Conservation (phyloP, 2,113 vertebrate genomes). For the Eretmochelys imbricata region DNA sequence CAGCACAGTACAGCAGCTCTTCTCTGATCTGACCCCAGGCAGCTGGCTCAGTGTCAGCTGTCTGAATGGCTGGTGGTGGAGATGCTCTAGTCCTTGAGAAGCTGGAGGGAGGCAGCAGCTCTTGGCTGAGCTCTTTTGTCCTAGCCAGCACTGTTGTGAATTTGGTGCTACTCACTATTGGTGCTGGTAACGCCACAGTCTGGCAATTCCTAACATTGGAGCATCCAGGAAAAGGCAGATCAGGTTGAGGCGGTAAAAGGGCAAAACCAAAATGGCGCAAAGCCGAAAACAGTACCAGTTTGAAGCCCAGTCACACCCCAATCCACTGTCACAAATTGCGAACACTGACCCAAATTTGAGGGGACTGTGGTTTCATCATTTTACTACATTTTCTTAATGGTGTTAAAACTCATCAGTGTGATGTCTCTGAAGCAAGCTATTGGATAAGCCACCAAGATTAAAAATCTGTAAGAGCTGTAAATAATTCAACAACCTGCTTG, state of each 20-base stretch:
- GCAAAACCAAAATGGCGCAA: neutral
- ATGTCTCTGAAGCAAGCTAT: neutral
- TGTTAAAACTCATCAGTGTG: accelerated
- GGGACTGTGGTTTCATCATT: neutral
- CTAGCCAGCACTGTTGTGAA: neutral
- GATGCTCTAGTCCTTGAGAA: neutral
- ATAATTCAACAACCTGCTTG: neutral
- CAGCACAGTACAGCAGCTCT: neutral
- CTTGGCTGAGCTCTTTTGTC: neutral
- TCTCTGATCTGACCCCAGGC: neutral
- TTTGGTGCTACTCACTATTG: neutral
- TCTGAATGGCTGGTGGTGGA: neutral
- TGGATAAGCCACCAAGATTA: neutral
- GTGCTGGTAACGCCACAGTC: neutral
- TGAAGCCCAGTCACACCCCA: neutral
- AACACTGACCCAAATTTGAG: neutral
- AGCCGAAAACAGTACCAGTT: neutral
- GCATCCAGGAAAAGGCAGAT: neutral
- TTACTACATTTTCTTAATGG: neutral
- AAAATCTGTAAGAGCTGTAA: neutral
- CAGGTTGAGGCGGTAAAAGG: neutral
- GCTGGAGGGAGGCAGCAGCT: neutral
- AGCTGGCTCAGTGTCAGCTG: neutral
- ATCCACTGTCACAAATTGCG: neutral
- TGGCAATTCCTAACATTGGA: neutral